Evolutionary conservation across 2,888 invertebrate species (phyloP), one percentile per base, ranked within the genome.

Genomic region (Herminia tarsipennalis): DNA sequence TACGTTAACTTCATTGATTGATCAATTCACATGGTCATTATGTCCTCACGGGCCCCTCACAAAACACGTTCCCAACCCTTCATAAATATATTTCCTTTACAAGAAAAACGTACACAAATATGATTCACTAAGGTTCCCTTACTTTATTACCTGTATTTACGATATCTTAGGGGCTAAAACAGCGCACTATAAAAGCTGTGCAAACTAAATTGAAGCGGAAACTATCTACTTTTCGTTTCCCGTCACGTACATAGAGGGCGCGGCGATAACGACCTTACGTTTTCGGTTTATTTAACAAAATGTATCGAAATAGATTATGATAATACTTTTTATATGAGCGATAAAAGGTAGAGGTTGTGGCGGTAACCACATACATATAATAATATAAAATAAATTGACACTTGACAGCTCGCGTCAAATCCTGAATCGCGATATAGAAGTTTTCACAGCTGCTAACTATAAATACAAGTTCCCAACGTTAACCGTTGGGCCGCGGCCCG

Each of bases 121-220:
- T 54, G 41, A 62, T 57, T 62, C 42, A 62, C 30, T 49, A 41
- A 45, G 57, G 53, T 9, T 57, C 49, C 46, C 20, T 50, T 42
- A 45, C 50, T 53, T 56, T 41, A 58, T 59, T 56, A 32, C 34
- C 36, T 34, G 53, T 64, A 55, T 65, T 68, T 53, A 61, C 41
- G 47, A 50, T 48, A 58, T 49, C 50, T 56, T 46, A 42, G 43
- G 41, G 39, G 34, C 52, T 65, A 64, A 56, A 65, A 64, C 40
- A 57, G 30, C 35, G 40, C 45, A 38, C 60, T 71, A 74, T 73
- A 73, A 76, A 79, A 70, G 56, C 68, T 59, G 60, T 66, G 63
- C 66, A 66, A 69, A 73, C 70, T 71, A 77, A 78, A 79, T 75
- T 76, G 73, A 65, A 62, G 62, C 54, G 68, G 66, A 68, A 70